Percentiles rank a stretch among this genome's conserved stretches.
Evolutionary conservation across 2,888 invertebrate genomes (phyloP).

Genomic region (Tetrapedia diversipes): DNA sequence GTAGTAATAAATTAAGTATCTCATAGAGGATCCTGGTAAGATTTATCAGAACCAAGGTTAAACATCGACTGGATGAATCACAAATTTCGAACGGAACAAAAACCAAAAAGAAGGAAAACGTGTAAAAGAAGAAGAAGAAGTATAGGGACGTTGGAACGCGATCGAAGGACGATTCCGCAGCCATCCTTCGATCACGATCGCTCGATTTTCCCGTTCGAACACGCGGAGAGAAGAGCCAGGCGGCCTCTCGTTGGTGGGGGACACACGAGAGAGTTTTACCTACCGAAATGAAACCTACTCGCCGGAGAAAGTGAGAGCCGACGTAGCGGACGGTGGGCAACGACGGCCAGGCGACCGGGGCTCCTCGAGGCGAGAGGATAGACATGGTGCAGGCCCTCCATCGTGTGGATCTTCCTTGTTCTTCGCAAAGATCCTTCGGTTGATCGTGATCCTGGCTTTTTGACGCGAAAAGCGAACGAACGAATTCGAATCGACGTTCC

Average conservation of each 20-base stretch:
- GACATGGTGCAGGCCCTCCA: constrained; percentile 72
- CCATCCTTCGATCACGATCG: constrained; percentile 43
- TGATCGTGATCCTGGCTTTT: neutral
- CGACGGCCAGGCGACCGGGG: constrained; percentile 72
- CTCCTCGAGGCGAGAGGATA: constrained; percentile 73
- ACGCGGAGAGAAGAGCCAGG: constrained; percentile 49
- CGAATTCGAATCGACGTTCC: no score
- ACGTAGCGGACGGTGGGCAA: constrained; percentile 74
- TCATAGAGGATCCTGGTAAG: no score
- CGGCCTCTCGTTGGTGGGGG: constrained; percentile 61
- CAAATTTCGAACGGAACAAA: no score
- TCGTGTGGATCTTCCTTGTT: constrained; percentile 63
- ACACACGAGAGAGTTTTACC: constrained; percentile 79
- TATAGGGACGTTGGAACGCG: no score
- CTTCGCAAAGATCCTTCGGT: constrained; percentile 24
- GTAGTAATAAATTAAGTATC: no score
- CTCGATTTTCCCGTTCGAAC: constrained; percentile 43
- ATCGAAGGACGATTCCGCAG: constrained; percentile 47
- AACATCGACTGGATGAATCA: no score
- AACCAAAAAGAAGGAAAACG: no score
- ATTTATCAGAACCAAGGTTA: no score
- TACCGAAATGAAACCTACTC: constrained; percentile 81
- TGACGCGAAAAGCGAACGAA: no score
- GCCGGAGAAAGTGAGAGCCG: constrained; percentile 81
- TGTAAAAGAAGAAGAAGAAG: constrained; percentile 2